Percentiles rank a stretch among this genome's conserved stretches.
Conservation (phyloP, 2,888 invertebrate species). For the Lepidochrysops patricia region DNA sequence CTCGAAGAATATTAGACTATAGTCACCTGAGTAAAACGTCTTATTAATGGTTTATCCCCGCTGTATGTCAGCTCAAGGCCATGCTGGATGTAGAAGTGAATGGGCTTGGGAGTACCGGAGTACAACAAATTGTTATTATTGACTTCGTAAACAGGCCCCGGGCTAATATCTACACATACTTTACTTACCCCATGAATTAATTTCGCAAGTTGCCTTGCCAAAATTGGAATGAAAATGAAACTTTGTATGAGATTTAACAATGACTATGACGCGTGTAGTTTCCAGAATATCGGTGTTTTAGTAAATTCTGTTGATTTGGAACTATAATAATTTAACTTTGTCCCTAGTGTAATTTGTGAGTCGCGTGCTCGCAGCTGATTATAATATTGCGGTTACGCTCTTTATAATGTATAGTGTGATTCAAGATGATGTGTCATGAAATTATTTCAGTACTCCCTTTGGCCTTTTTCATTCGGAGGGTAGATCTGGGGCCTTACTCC, state of each 20-base stretch:
- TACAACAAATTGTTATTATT: too few species aligned
- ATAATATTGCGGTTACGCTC: conserved; percentile 24
- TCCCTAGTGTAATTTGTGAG: conserved; percentile 25
- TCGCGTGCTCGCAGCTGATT: conserved; percentile 27
- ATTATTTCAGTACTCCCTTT: background rate
- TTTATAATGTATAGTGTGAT: conserved; percentile 26
- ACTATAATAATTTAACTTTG: conserved; percentile 12
- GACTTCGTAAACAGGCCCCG: too few species aligned
- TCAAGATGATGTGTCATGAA: conserved; percentile 26
- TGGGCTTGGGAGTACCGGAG: too few species aligned
- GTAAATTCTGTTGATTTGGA: conserved; percentile 9
- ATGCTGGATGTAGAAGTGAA: too few species aligned
- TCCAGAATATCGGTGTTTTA: background rate
- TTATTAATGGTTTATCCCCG: too few species aligned
- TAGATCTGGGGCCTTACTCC: too few species aligned
- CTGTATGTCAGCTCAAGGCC: too few species aligned
- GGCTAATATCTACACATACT: too few species aligned
- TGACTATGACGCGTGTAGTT: background rate
- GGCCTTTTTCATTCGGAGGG: background rate
- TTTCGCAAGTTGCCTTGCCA: too few species aligned
- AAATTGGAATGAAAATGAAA: background rate
- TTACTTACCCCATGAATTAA: too few species aligned
- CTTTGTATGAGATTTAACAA: background rate
- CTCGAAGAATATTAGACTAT: too few species aligned
- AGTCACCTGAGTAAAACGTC: too few species aligned